Evolutionary conservation across 2,113 vertebrate genomes (phyloP).

Genomic region (Platysternon megacephalum): DNA sequence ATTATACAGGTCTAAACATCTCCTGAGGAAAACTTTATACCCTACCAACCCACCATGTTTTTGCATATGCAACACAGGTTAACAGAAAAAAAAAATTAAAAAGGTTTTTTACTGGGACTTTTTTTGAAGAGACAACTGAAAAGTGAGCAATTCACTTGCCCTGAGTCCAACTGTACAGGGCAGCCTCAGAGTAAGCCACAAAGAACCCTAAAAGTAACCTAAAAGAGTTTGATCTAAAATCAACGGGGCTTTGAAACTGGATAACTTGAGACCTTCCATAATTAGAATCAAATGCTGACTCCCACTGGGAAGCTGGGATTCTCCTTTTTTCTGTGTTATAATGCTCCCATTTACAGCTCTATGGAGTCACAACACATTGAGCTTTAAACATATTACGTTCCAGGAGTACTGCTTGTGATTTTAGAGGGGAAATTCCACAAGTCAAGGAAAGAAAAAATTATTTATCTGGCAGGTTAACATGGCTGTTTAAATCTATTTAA

Average conservation of each 20-base stretch:
- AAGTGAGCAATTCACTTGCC: background rate
- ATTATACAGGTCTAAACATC: background rate
- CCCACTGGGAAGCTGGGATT: background rate
- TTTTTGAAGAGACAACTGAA: background rate
- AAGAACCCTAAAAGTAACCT: background rate
- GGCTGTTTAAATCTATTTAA: background rate
- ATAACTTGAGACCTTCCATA: background rate
- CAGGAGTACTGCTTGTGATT: background rate
- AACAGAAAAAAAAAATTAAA: background rate
- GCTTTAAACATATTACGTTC: background rate
- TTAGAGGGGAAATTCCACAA: background rate
- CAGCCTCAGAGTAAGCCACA: background rate
- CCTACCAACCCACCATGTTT: background rate
- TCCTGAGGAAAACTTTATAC: background rate
- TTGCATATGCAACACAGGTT: background rate
- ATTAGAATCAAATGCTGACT: background rate
- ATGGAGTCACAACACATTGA: background rate
- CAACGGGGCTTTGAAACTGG: background rate
- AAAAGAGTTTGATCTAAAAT: background rate
- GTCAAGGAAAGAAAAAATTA: background rate
- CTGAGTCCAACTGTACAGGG: background rate
- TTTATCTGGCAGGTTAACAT: background rate
- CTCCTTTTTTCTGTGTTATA: background rate
- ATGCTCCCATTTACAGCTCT: background rate
- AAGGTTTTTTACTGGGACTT: background rate